Evolutionary conservation across 2,888 invertebrate genomes (phyloP).

Genomic region (Prosopocoilus inquinatus): DNA sequence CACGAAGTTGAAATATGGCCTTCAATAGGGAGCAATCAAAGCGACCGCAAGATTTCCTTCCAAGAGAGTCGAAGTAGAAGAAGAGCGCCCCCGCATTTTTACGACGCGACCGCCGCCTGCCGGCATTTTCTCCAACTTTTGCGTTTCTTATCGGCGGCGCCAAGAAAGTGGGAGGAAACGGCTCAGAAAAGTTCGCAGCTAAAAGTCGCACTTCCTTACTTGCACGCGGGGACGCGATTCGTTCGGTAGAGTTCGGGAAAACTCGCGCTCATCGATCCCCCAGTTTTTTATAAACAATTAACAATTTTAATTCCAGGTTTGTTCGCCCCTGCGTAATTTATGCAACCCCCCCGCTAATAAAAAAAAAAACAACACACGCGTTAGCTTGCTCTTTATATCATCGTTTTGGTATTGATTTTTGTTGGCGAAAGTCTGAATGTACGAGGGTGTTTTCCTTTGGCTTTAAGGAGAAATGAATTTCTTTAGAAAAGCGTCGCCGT

Average conservation of each 20-base stretch:
- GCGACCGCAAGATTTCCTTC: slow-evolving; percentile 48
- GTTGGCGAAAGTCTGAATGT: slow-evolving; percentile 12
- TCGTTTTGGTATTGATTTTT: slow-evolving; percentile 12
- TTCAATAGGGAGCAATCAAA: slow-evolving; percentile 43
- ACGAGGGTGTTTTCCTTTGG: slow-evolving; percentile 18
- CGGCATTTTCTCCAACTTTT: slow-evolving; percentile 36
- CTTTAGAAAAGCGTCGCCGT: slow-evolving; percentile 26
- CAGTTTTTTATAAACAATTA: no score
- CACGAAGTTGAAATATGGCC: slow-evolving; percentile 5
- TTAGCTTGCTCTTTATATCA: no score
- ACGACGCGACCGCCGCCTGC: slow-evolving; percentile 39
- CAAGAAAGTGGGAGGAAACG: slow-evolving; percentile 14
- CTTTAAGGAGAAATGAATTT: slow-evolving; percentile 21
- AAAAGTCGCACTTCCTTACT: slow-evolving; percentile 36
- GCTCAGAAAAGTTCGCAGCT: slow-evolving; percentile 40
- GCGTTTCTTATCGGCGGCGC: slow-evolving; percentile 15
- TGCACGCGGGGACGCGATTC: slow-evolving; percentile 26
- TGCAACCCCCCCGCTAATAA: no score
- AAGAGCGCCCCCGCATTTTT: slow-evolving; percentile 24
- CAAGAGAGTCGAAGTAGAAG: no score
- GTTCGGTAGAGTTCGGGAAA: slow-evolving; percentile 34
- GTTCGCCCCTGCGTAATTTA: no score
- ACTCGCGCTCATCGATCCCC: not conserved
- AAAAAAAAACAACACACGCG: no score
- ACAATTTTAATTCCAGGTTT: no score